A percentile compares a stretch with the other conserved stretches of the same genome.
phyloP scores from a whole-genome alignment of 2,797 vertebrate genomes.

The Acanthornis magna region DNA sequence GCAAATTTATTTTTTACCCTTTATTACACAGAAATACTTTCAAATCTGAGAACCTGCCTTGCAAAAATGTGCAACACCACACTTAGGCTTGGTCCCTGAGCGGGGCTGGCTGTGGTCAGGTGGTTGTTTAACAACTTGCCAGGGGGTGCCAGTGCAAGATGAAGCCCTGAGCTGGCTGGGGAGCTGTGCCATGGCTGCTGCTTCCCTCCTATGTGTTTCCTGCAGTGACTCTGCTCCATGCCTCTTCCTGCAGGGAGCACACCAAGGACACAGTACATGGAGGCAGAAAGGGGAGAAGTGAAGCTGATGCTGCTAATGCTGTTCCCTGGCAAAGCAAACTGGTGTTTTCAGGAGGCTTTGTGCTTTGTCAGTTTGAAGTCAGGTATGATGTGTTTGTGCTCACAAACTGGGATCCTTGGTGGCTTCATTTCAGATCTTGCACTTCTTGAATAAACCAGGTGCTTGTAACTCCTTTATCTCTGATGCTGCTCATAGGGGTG shows the following conservation, averaged over 20 bases:
- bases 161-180: not conserved
- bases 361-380: not conserved
- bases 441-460: not conserved
- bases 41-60: not conserved
- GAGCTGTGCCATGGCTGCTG: not conserved
- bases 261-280: not conserved
- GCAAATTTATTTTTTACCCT: not conserved
- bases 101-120: not conserved
- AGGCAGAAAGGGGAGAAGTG: not conserved
- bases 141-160: not conserved
- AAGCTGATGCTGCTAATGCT: not conserved
- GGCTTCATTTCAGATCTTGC: not conserved
- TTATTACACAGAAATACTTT: not conserved
- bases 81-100: not conserved
- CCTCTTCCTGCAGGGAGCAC: fast-evolving
- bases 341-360: not conserved
- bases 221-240: not conserved
- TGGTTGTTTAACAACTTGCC: not conserved
- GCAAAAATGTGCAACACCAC: not conserved
- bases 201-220: not conserved
- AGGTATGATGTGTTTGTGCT: not conserved
- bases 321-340: not conserved
- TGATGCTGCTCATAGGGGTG: not conserved
- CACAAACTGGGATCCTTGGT: not conserved
- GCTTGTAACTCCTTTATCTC: not conserved